Percentiles rank a stretch among this genome's conserved stretches.
These are phyloP conservation scores for Betta splendens DNA, from an alignment of 2,797 vertebrate species.

Conservation along the genomic window DNA sequence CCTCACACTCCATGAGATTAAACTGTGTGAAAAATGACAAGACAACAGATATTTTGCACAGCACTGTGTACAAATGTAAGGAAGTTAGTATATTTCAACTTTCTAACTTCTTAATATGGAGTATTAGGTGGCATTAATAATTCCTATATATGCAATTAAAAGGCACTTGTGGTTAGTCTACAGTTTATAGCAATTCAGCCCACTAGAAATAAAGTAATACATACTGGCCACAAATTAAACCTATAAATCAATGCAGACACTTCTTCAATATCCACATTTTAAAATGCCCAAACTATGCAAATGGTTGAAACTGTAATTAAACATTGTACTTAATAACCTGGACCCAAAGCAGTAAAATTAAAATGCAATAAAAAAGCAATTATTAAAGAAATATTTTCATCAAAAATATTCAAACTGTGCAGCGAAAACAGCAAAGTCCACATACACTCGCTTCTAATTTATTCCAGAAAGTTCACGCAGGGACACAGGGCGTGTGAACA, in stretches of 20 bases:
- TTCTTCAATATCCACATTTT: constrained; percentile 57
- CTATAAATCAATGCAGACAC: constrained; percentile 65
- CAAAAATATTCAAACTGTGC: constrained; percentile 38
- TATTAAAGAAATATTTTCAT: constrained; percentile 59
- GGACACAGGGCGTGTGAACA: constrained; percentile 57
- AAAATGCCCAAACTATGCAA: constrained; percentile 66
- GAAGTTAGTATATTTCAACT: constrained; percentile 21
- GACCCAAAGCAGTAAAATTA: constrained; percentile 51
- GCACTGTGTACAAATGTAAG: constrained; percentile 2
- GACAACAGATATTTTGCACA: constrained; percentile 30
- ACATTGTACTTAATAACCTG: constrained; percentile 66
- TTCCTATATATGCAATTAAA: constrained; percentile 50
- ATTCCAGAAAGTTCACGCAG: constrained; percentile 63
- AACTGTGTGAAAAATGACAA: constrained; percentile 32
- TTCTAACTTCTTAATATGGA: constrained; percentile 39
- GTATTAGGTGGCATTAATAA: constrained; percentile 48
- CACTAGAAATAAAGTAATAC: constrained; percentile 52
- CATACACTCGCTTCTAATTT: constrained; percentile 47
- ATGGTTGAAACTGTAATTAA: constrained; percentile 68
- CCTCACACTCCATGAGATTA: constrained; percentile 56
- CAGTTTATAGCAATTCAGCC: constrained; percentile 59
- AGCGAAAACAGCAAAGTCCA: constrained; percentile 40
- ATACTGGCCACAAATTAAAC: constrained; percentile 68
- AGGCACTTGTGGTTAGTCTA: constrained; percentile 36
- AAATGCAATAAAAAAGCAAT: constrained; percentile 61